Percentiles rank a stretch among this genome's conserved stretches.
Evolutionary conservation across 2,113 vertebrate genomes (phyloP).

Genomic region (Petromus typicus): DNA sequence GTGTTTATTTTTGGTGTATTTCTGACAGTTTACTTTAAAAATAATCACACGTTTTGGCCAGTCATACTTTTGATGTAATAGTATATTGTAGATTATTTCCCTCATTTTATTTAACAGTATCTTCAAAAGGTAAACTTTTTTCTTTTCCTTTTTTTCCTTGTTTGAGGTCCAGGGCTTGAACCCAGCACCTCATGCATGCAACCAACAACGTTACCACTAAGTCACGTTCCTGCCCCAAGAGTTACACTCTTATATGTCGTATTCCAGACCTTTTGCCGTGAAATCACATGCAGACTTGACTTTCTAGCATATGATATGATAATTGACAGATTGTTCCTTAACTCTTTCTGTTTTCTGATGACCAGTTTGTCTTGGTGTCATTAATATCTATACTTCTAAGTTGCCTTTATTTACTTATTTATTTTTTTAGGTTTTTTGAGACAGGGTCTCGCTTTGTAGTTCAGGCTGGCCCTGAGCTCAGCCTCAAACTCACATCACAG

Average conservation of each 20-base stretch:
- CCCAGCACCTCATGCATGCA: neutral
- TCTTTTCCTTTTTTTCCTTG: neutral
- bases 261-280: neutral
- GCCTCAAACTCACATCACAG: too few species aligned
- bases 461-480: too few species aligned
- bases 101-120: neutral
- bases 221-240: neutral
- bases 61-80: neutral
- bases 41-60: neutral
- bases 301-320: neutral
- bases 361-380: neutral
- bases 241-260: neutral
- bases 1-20: constrained; percentile 40
- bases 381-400: neutral
- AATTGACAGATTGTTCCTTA: neutral
- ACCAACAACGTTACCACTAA: neutral
- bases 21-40: neutral
- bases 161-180: neutral
- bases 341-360: neutral
- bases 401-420: too few species aligned
- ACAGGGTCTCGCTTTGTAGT: too few species aligned
- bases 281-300: neutral
- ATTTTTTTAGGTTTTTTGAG: too few species aligned
- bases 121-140: neutral
- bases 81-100: neutral